A percentile compares a stretch with the other conserved stretches of the same genome.
phyloP scores from a whole-genome alignment of 2,113 vertebrate genomes.

The Harpagus bidentatus region DNA sequence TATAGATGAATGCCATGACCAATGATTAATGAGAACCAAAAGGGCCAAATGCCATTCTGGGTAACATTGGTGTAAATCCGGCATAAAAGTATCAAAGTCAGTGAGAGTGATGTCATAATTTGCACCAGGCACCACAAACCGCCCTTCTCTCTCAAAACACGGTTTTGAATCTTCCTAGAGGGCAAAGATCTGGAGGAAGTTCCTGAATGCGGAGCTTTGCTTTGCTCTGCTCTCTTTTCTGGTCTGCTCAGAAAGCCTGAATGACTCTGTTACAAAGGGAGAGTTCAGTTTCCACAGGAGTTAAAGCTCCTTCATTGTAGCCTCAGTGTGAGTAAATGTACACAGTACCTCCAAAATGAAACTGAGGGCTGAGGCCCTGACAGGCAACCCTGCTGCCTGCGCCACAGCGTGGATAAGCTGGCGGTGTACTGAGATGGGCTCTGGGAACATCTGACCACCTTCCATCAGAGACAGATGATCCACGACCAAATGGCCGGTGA shows the following conservation, averaged over 20 bases:
- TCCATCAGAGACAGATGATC: background rate
- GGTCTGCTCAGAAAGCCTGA: background rate
- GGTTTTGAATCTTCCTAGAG: background rate
- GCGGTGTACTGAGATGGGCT: background rate
- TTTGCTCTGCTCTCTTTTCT: background rate
- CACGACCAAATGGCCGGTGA: background rate
- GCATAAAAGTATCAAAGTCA: background rate
- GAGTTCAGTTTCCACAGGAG: background rate
- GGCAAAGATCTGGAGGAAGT: background rate
- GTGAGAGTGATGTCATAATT: background rate
- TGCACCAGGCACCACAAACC: background rate
- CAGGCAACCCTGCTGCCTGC: background rate
- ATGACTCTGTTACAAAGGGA: background rate
- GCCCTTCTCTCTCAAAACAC: background rate
- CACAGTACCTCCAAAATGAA: background rate
- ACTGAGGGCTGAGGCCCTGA: background rate
- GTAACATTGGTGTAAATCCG: background rate
- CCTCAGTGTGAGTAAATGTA: background rate
- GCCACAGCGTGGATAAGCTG: rapidly evolving
- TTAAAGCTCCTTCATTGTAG: background rate
- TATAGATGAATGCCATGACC: background rate
- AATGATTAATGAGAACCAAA: background rate
- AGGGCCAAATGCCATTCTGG: background rate
- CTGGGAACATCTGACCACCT: background rate
- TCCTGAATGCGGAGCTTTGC: background rate